Base-by-base conservation (phyloP, 2,888 invertebrate genomes). In the Nineta flava region DNA sequence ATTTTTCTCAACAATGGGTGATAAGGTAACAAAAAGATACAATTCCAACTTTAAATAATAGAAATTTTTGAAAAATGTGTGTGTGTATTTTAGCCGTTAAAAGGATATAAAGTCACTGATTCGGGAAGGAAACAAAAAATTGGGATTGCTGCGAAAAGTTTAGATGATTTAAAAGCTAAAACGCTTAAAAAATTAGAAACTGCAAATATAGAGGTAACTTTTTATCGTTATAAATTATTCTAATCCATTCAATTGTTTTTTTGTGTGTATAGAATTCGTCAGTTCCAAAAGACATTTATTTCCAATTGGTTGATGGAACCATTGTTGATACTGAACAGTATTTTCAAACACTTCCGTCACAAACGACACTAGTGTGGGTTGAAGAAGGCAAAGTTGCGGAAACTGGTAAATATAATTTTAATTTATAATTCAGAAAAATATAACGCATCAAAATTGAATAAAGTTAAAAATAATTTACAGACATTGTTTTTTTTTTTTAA, bases 271-370 rank as follows among this genome's bases (percentile, higher is more conserved):
- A 10, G 5, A 16, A 35, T 15, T 15, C 7, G 26, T 6, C 26
- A 6, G 26, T 26, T 2, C 15, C 35, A n/a, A 47, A 47, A 16
- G 17, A 47, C n/a, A 47, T 65, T 40, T 54, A 59, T 46, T 65
- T 68, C 55, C 68, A 68, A 55, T 64, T 63, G 5, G 62, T 65
- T 4, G 84, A 86, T 65, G 85, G 85, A 47, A 81, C 82, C 31
- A 70, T 75, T 56, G 76, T 86, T 15, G 77, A 79, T 43, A 83
- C 81, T 57, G 83, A 88, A 56, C 84, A 83, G 32, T 90, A 87
- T 62, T 79, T 88, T 58, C 66, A 71, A 53, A 83, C 83, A 1
- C 61, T 90, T 49, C 79, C 83, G 46, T 67, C 84, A 0, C 88
- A 90, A 63, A 85, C 84, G 0, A 70, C 86, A 13, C 73, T 90